Evolutionary conservation across 2,113 vertebrate genomes (phyloP).

Genomic region (Hoplias malabaricus): DNA sequence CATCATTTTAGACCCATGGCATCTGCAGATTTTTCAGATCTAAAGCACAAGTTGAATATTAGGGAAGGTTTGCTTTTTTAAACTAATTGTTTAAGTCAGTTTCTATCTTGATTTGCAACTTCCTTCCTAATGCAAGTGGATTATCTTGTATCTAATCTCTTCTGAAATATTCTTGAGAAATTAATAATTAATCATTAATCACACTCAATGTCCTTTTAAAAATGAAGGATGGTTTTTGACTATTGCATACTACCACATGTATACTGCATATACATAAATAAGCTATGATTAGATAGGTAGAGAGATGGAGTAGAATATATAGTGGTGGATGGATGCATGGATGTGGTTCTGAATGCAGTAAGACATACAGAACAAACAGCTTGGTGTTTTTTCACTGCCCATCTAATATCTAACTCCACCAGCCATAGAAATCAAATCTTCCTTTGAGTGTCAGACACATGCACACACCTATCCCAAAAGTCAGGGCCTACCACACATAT

Average conservation of each 20-base stretch:
- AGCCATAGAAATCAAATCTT: slow-evolving; percentile 38
- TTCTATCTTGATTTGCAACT: too few species aligned
- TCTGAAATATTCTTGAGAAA: too few species aligned
- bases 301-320: background rate
- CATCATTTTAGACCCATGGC: too few species aligned
- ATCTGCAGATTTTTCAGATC: too few species aligned
- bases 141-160: too few species aligned
- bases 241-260: background rate
- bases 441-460: slow-evolving; percentile 5
- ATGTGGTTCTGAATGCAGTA: background rate
- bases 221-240: too few species aligned
- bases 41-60: too few species aligned
- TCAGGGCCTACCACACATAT: slow-evolving; percentile 25
- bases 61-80: too few species aligned
- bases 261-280: background rate
- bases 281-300: background rate
- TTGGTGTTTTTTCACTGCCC: background rate
- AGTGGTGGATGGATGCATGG: background rate
- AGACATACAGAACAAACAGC: background rate
- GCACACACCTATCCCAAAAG: slow-evolving; percentile 9
- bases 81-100: too few species aligned
- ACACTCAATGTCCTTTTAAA: too few species aligned
- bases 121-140: too few species aligned
- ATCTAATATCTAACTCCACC: slow-evolving; percentile 27
- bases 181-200: too few species aligned